Evolutionary conservation across 2,113 vertebrate genomes (phyloP).

Genomic region (Girardinichthys multiradiatus): DNA sequence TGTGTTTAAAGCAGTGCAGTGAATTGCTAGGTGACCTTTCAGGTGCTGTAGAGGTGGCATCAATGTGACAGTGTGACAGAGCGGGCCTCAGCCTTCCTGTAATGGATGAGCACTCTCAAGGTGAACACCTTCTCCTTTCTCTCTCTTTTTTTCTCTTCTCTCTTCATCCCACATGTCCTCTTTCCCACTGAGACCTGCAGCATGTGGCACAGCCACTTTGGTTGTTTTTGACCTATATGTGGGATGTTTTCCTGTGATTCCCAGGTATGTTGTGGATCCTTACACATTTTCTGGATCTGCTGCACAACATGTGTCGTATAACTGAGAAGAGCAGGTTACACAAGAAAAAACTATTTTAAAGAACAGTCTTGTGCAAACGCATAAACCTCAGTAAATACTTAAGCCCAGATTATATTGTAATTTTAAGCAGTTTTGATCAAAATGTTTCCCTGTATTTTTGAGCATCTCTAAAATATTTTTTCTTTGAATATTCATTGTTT

Average conservation of each 20-base stretch:
- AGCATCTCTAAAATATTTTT: too few relatives aligned
- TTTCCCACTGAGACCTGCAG: slow-evolving; percentile 55
- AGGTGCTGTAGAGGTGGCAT: slow-evolving; percentile 76
- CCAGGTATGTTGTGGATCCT: neutral
- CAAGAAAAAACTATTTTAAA: neutral
- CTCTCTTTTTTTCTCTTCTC: slow-evolving; percentile 38
- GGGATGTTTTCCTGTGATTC: slow-evolving; percentile 21
- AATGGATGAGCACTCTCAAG: slow-evolving; percentile 85
- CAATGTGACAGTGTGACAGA: slow-evolving; percentile 83
- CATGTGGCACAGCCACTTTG: slow-evolving; percentile 47
- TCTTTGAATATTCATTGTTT: neutral
- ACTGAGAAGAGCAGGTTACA: neutral
- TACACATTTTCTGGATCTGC: neutral
- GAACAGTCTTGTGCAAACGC: neutral
- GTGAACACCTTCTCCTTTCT: slow-evolving; percentile 74
- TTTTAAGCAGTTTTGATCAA: neutral
- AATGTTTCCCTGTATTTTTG: neutral
- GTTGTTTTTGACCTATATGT: slow-evolving; percentile 64
- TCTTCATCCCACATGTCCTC: slow-evolving; percentile 57
- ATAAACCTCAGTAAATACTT: neutral
- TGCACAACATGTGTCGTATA: neutral
- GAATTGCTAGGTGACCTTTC: slow-evolving; percentile 81
- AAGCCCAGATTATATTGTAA: neutral
- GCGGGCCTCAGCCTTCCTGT: slow-evolving; percentile 77
- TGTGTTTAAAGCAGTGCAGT: slow-evolving; percentile 49